A percentile compares a stretch with the other conserved stretches of the same genome.
phyloP scores from a whole-genome alignment of 2,797 vertebrate genomes.

The Picus viridis region DNA sequence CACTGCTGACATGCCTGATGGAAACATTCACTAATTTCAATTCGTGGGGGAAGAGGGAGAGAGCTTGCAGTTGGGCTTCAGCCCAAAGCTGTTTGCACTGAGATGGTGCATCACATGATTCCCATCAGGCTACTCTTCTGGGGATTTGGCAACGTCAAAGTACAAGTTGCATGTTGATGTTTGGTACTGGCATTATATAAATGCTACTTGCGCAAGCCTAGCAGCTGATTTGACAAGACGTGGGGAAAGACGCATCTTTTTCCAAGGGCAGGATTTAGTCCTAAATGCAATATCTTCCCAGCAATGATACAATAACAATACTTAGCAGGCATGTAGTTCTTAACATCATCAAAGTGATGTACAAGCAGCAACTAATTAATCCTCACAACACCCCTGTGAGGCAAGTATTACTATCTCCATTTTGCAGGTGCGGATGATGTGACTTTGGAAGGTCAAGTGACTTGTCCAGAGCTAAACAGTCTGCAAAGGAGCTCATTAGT shows the following conservation, averaged over 20 bases:
- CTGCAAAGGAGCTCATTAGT: conserved; percentile 24
- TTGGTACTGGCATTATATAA: conserved; percentile 47
- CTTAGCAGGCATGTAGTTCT: conserved; percentile 55
- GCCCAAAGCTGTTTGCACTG: not conserved
- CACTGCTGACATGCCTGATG: not conserved
- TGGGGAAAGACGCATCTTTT: conserved; percentile 32
- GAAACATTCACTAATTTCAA: not conserved
- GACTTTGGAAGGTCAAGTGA: conserved; percentile 34
- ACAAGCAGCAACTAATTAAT: conserved; percentile 63
- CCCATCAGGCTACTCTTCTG: conserved; percentile 1
- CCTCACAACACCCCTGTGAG: conserved; percentile 62
- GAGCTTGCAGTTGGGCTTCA: not conserved
- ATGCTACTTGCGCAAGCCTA: not conserved
- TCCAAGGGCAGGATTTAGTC: conserved; percentile 45
- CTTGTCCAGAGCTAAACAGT: conserved; percentile 42
- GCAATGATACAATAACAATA: conserved; percentile 49
- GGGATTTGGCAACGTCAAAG: conserved; percentile 28
- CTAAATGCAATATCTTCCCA: conserved; percentile 33
- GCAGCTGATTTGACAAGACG: conserved; percentile 24
- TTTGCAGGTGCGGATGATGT: conserved; percentile 19
- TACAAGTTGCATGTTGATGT: not conserved
- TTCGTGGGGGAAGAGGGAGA: not conserved
- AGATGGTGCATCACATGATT: not conserved
- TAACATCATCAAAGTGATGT: conserved; percentile 65
- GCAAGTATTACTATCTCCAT: conserved; percentile 52